These are phyloP conservation scores for Lasiurus cinereus DNA, from an alignment of 2,113 vertebrate species.

Conservation along the genomic window DNA sequence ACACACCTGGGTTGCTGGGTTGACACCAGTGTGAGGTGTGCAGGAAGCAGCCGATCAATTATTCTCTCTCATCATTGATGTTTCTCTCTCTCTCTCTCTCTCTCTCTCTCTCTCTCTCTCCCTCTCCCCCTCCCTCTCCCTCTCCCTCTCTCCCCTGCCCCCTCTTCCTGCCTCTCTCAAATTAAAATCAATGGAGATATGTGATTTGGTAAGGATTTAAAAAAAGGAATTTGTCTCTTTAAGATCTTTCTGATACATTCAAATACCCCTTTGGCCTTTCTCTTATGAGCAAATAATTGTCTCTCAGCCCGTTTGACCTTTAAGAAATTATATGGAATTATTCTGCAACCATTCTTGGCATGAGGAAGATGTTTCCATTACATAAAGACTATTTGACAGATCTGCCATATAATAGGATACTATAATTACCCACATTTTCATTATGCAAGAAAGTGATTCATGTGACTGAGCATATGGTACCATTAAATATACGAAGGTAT, in stretches of 20 bases:
- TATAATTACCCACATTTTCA: not conserved
- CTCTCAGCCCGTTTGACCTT: not conserved
- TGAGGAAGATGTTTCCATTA: not conserved
- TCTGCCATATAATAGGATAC: not conserved
- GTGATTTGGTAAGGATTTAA: not conserved
- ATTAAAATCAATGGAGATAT: not conserved
- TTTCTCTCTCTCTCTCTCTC: no score
- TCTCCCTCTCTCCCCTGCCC: no score
- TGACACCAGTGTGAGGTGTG: no score
- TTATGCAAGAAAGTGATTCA: slow-evolving; percentile 21
- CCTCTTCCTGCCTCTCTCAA: not conserved
- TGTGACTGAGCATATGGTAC: slow-evolving; percentile 1
- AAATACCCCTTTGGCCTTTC: not conserved
- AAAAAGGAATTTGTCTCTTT: not conserved
- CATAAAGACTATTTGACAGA: not conserved
- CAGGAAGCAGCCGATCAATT: no score
- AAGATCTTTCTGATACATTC: not conserved
- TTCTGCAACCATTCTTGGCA: not conserved
- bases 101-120: no score
- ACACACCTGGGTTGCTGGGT: no score
- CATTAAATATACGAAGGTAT: not conserved
- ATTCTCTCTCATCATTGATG: no score
- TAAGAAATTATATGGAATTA: not conserved
- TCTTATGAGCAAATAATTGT: not conserved
- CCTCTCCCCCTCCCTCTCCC: no score